These are phyloP conservation scores for Sakesphorus luctuosus DNA, from an alignment of 2,113 vertebrate species.

Conservation along the genomic window DNA sequence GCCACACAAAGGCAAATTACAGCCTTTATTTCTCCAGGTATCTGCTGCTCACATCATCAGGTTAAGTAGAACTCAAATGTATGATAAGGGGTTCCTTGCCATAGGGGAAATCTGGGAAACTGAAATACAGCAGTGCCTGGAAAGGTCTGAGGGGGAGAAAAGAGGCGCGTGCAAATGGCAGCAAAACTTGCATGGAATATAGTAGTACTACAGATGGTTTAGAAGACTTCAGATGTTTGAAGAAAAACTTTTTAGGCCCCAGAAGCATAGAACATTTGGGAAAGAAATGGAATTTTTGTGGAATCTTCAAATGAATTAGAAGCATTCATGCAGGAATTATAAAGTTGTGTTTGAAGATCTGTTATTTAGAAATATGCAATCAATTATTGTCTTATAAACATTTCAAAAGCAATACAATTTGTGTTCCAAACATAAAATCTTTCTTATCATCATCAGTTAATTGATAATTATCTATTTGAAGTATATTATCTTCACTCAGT, in stretches of 20 bases:
- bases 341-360: neutral
- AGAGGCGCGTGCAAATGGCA: neutral
- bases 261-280: neutral
- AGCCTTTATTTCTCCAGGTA: neutral
- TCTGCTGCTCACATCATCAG: neutral
- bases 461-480: neutral
- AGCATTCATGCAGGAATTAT: neutral
- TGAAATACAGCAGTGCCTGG: neutral
- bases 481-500: neutral
- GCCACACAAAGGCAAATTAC: neutral
- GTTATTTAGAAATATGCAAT: neutral
- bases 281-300: neutral
- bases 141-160: neutral
- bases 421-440: neutral
- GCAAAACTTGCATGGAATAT: neutral
- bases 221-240: neutral
- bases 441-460: neutral
- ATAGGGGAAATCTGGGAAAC: neutral
- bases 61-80: neutral
- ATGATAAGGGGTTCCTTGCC: neutral
- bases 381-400: neutral
- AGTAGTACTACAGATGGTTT: neutral
- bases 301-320: neutral
- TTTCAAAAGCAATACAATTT: neutral
- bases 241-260: neutral